A percentile compares a stretch with the other conserved stretches of the same genome.
phyloP scores from a whole-genome alignment of 92 coral and sea anemone species.

The Epizoanthus stellaris region DNA sequence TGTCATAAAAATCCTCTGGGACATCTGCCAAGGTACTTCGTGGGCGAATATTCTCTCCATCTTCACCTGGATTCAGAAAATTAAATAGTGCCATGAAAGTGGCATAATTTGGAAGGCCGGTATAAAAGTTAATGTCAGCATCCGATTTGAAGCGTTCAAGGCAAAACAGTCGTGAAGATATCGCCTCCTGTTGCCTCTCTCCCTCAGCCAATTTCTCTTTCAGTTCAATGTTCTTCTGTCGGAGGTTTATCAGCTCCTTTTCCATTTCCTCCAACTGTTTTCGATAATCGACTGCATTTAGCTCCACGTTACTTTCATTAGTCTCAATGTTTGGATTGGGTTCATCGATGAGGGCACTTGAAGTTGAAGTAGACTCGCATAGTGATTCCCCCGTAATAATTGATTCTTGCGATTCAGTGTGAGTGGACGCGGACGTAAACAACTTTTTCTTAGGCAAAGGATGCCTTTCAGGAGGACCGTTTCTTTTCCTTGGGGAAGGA shows the following conservation, averaged over 20 bases:
- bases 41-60: constrained; percentile 59
- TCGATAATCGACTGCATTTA: not conserved
- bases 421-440: no score
- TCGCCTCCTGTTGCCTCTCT: constrained; percentile 30
- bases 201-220: constrained; percentile 27
- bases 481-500: constrained; percentile 58
- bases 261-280: not conserved
- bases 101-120: constrained; percentile 57
- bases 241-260: constrained; percentile 33
- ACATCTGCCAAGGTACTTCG: constrained; percentile 32
- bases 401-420: not conserved
- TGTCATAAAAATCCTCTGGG: constrained; percentile 40
- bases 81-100: constrained; percentile 47
- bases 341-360: constrained; percentile 11
- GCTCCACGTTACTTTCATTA: not conserved
- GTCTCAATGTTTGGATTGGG: not conserved
- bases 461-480: constrained; percentile 49
- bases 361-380: constrained; percentile 4
- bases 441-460: constrained; percentile 14
- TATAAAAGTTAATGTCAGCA: constrained; percentile 59
- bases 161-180: constrained; percentile 43
- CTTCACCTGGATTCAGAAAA: constrained; percentile 59
- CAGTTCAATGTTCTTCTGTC: constrained; percentile 32
- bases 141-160: constrained; percentile 54
- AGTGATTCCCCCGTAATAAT: not conserved